Percentiles rank a stretch among this genome's conserved stretches.
Evolutionary conservation across 2,797 vertebrate species (phyloP).

Genomic region (Melanotaenia parkinsoni): DNA sequence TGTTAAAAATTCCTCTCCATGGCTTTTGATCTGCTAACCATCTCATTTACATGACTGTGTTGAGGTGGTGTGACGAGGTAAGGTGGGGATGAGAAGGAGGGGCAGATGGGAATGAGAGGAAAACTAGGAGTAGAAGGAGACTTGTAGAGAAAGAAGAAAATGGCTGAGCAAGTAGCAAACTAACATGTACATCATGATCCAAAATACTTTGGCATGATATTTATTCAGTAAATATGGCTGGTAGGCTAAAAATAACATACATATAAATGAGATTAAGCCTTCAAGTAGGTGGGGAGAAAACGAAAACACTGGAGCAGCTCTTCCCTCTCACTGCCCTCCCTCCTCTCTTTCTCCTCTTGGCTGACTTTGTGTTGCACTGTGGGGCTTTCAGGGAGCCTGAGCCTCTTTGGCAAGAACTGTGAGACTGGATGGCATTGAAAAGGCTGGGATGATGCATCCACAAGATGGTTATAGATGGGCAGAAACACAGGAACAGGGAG

Average conservation of each 20-base stretch:
- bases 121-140: background rate
- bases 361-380: constrained; percentile 68
- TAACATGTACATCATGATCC: background rate
- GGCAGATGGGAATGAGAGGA: constrained; percentile 18
- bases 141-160: constrained; percentile 12
- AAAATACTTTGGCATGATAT: background rate
- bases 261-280: constrained; percentile 7
- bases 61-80: constrained; percentile 47
- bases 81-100: constrained; percentile 17
- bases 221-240: background rate
- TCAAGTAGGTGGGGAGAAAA: constrained; percentile 10
- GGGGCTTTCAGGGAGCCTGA: constrained; percentile 67
- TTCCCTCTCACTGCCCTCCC: constrained; percentile 27
- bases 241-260: constrained; percentile 21
- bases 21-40: constrained; percentile 78
- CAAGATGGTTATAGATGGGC: constrained; percentile 47
- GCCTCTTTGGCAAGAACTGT: constrained; percentile 67
- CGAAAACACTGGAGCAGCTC: background rate
- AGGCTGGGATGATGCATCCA: constrained; percentile 48
- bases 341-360: constrained; percentile 66
- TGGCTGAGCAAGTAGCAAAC: background rate
- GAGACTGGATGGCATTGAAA: constrained; percentile 64
- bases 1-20: constrained; percentile 75
- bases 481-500: background rate
- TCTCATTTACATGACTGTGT: constrained; percentile 77